phyloP scores from a whole-genome alignment of 2,797 vertebrate genomes.

The Rhinoraja longicauda region DNA sequence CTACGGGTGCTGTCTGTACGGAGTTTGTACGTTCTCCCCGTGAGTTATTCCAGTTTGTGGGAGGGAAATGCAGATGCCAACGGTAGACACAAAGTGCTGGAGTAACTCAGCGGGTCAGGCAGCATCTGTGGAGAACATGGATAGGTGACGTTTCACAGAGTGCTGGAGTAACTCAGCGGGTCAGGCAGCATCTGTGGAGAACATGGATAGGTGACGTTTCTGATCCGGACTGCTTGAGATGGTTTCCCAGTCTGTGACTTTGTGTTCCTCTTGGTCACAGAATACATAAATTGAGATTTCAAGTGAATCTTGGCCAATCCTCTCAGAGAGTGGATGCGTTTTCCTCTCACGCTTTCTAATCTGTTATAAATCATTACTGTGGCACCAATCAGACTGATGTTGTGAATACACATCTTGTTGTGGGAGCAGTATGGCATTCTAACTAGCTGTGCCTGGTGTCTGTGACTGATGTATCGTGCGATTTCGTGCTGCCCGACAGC shows the following conservation, averaged over 20 bases:
- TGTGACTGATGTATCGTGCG: conserved; percentile 9
- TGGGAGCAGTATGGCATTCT: conserved; percentile 9
- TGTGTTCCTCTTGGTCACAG: not conserved
- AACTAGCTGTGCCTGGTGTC: not conserved
- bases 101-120: too few relatives aligned
- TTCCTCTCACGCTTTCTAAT: not conserved
- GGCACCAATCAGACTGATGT: conserved; percentile 20
- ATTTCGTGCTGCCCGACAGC: conserved; percentile 32
- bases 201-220: too few relatives aligned
- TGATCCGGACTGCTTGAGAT: too few relatives aligned
- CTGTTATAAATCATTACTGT: conserved; percentile 20
- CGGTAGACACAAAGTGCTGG: too few relatives aligned
- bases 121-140: too few relatives aligned
- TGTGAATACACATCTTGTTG: not conserved
- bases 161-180: too few relatives aligned
- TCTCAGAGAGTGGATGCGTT: not conserved
- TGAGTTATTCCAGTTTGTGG: too few relatives aligned
- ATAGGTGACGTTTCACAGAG: too few relatives aligned
- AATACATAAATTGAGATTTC: not conserved
- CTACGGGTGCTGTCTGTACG: too few relatives aligned
- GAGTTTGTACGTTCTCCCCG: too few relatives aligned
- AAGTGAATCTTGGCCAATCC: not conserved
- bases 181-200: too few relatives aligned
- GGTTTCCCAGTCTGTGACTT: not conserved
- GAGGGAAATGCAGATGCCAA: too few relatives aligned